Base-by-base conservation (phyloP, 2,113 vertebrate genomes). In the Leucoraja erinaceus region DNA sequence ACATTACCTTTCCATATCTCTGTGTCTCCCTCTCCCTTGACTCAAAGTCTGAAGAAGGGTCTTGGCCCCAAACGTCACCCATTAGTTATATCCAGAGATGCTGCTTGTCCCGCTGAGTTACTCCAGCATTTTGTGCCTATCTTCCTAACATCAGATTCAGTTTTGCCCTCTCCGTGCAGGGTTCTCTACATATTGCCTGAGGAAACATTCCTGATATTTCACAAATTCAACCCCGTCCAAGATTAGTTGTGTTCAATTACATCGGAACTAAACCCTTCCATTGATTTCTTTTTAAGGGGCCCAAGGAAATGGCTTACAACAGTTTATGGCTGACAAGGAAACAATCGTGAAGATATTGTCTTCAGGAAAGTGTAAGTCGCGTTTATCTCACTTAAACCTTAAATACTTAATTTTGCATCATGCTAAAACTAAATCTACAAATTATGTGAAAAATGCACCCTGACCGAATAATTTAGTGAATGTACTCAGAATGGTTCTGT, bases 271-370 rank as follows among this genome's bases (percentile, higher is more conserved):
- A 72, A 56, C 38, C 0, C 56, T 61, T 88, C 7, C 9, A 28
- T 84, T 84, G 56, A 54, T 25, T 33, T 66, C n/a, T 63, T 66
- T 66, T 59, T 31, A 28, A 93, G 93, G 61, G 5, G 77, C 61
- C 79, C 33, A 63, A 75, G 93, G 93, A 68, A 11, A 75, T 59
- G 68, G 88, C 20, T 56, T 92, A 11, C 93, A 94, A 20, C 47
- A 93, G 54, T 91, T 93, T 47, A 59, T 93, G 93, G 93, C 93
- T 68, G 93, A 94, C 33, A 93, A 94, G 66, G 93, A 94, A 25
- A 93, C 90, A 56, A 76, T 93, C 54, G 93, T 94, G 54, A 94
- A 94, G 74, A 94, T 94, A 76, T 75, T 93, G n/a, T 59, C 93
- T 92, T 93, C 93, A n/a, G 93, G 93, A 84, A 93, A 93, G 14